A percentile compares a stretch with the other conserved stretches of the same genome.
Conservation (phyloP, 2,797 vertebrate species). For the Toxotes lorentzi region DNA sequence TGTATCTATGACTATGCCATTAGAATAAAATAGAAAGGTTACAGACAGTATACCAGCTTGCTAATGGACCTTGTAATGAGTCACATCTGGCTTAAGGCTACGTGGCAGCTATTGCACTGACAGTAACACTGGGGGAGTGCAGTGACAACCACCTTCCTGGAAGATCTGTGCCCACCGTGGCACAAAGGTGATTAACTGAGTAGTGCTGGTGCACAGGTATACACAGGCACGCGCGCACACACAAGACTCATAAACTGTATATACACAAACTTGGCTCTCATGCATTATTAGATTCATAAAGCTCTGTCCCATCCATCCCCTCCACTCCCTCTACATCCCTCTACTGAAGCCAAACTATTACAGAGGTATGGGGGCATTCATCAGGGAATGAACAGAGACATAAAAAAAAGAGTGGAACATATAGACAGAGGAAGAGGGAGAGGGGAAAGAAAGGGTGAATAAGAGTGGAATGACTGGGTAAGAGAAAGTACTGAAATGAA, state of each 20-base stretch:
- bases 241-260: slow-evolving; percentile 12
- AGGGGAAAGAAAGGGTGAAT: not conserved
- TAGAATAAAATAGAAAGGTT: slow-evolving; percentile 35
- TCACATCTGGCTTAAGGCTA: slow-evolving; percentile 38
- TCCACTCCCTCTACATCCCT: slow-evolving; percentile 41
- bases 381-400: slow-evolving; percentile 29
- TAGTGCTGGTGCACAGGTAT: slow-evolving; percentile 8
- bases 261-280: slow-evolving; percentile 42
- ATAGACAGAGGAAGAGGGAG: not conserved
- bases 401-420: slow-evolving; percentile 31
- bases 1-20: slow-evolving; percentile 41
- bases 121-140: slow-evolving; percentile 34
- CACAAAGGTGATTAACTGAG: slow-evolving; percentile 42
- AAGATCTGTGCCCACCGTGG: slow-evolving; percentile 24
- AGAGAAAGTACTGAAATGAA: slow-evolving; percentile 11
- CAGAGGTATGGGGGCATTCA: slow-evolving; percentile 40
- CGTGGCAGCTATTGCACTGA: slow-evolving; percentile 13
- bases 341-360: slow-evolving; percentile 51
- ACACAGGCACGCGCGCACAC: slow-evolving; percentile 9
- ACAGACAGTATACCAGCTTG: slow-evolving; percentile 31
- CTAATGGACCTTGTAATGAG: slow-evolving; percentile 55
- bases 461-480: not conserved
- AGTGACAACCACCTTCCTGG: slow-evolving; percentile 21
- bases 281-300: slow-evolving; percentile 63
- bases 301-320: slow-evolving; percentile 28